These are phyloP conservation scores for Horisme vitalbata DNA, from an alignment of 2,888 invertebrate species.

Conservation along the genomic window DNA sequence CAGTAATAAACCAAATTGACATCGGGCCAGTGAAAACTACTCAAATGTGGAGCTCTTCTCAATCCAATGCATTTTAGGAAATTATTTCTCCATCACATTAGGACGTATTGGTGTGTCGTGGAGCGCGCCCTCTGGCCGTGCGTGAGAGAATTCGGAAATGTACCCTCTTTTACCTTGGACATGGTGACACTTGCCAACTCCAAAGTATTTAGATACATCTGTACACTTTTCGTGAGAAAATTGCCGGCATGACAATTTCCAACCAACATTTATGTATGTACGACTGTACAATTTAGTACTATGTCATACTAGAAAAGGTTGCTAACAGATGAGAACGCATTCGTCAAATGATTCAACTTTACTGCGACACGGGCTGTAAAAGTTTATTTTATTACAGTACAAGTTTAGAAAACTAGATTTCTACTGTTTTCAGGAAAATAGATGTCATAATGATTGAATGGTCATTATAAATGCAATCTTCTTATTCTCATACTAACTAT, in stretches of 20 bases:
- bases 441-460: too few species aligned
- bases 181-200: slow-evolving; percentile 28
- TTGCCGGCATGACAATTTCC: not conserved
- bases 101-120: slow-evolving; percentile 66
- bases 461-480: too few species aligned
- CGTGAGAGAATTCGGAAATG: slow-evolving; percentile 67
- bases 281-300: too few species aligned
- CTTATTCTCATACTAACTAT: too few species aligned
- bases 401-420: too few species aligned
- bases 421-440: too few species aligned
- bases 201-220: slow-evolving; percentile 35
- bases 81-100: slow-evolving; percentile 77
- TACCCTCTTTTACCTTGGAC: slow-evolving; percentile 29
- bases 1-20: slow-evolving; percentile 69
- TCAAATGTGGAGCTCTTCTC: slow-evolving; percentile 61
- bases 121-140: slow-evolving; percentile 71
- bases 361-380: too few species aligned
- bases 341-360: too few species aligned
- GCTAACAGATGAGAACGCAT: too few species aligned
- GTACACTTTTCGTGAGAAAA: not conserved
- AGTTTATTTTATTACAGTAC: too few species aligned
- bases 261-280: too few species aligned
- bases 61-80: slow-evolving; percentile 75
- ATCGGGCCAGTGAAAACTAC: slow-evolving; percentile 62
- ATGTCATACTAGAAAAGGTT: too few species aligned